A percentile compares a stretch with the other conserved stretches of the same genome.
phyloP scores from a whole-genome alignment of 2,888 invertebrate species.

The Leucozona laternaria region DNA sequence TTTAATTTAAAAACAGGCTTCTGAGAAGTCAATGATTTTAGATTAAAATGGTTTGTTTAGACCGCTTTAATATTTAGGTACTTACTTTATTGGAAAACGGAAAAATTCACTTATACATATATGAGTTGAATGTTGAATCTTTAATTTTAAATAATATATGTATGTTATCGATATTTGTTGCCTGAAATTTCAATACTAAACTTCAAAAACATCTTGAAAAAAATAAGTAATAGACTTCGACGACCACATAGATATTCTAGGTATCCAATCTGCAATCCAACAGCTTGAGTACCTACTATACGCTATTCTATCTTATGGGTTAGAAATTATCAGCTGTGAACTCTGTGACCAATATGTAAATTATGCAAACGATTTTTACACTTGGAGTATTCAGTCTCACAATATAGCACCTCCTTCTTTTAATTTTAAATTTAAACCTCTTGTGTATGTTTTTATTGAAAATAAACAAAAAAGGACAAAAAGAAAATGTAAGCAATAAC shows the following conservation, averaged over 20 bases:
- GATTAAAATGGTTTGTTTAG: too few relatives aligned
- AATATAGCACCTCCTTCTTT: not conserved
- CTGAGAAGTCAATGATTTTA: too few relatives aligned
- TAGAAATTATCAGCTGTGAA: constrained; percentile 62
- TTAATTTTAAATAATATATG: too few relatives aligned
- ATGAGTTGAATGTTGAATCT: too few relatives aligned
- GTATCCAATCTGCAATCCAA: too few relatives aligned
- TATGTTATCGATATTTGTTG: too few relatives aligned
- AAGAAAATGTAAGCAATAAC: constrained; percentile 29
- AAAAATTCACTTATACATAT: too few relatives aligned
- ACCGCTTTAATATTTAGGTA: too few relatives aligned
- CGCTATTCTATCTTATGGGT: constrained; percentile 15
- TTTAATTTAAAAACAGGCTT: too few relatives aligned
- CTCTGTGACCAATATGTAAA: constrained; percentile 60
- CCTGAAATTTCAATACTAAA: too few relatives aligned
- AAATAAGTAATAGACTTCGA: not conserved
- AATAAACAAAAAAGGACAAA: constrained; percentile 42
- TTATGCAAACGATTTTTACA: constrained; percentile 39
- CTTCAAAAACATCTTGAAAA: too few relatives aligned
- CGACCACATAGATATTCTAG: not conserved
- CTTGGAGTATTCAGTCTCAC: constrained; percentile 43
- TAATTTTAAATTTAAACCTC: not conserved
- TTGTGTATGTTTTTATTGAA: constrained; percentile 45
- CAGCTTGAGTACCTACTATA: not conserved
- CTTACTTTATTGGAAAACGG: too few relatives aligned